Base-by-base conservation (phyloP, 23 tunicate genomes). In the Corella eumyota region DNA sequence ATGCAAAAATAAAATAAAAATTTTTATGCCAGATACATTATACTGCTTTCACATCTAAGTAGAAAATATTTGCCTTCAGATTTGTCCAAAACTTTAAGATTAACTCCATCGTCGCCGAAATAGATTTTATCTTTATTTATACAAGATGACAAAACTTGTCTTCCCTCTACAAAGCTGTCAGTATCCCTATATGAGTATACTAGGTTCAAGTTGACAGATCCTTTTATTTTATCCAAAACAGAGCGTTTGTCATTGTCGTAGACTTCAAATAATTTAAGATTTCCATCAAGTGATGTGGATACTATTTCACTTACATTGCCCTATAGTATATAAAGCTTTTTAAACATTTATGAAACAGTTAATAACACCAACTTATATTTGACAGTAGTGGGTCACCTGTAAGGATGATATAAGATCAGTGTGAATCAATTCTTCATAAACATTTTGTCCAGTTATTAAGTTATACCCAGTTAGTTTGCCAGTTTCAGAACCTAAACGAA, bases 101-200 rank as follows among this genome's bases (percentile, higher is more conserved):
- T 85, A 25, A 53, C 21, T 22, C 84, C 95, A 76, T 85, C 95
- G 65, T 85, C 95, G 20, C 95, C 95, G 44, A 62, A 76, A 20
- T 69, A 56, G 9, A 85, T 21, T 34, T 32, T 44, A 17, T 67
- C 32, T 30, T 62, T 61, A 35, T 49, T n/a, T 19, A 59, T 67
- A 34, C 60, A 59, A 36, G 64, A 58, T 25, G 32, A 58, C 61
- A 76, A 35, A 22, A 60, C 50, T 37, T 69, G 83, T 26, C 70
- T 58, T 4, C 50, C 55, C 32, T 44, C 77, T 1, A 26, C 30
- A 31, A 33, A 67, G 34, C 24, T 21, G 26, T 67, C 34, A 9
- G 44, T 22, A 15, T 67, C 72, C 37, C 21, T 6, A 44, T 50
- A 45, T 3, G 63, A 25, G 25, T 50, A 67, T 7, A 17, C 26